Evolutionary conservation across 2,888 invertebrate genomes (phyloP).

Genomic region (Tetheella fluctuosa): DNA sequence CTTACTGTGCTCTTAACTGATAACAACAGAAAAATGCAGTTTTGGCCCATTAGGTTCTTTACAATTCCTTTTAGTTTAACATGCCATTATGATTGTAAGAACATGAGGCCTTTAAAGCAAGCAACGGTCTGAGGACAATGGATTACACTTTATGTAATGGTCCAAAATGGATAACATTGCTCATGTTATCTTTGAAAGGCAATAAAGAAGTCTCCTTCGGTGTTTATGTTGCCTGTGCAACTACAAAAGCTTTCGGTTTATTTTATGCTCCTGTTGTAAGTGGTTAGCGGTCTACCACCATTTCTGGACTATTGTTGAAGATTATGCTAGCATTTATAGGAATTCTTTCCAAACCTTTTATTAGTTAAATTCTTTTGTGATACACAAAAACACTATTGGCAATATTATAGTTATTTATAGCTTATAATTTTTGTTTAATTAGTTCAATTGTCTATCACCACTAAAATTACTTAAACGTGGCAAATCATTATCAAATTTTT

Average conservation of each 20-base stretch:
- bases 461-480: too few relatives aligned
- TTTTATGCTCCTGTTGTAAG: slow-evolving; percentile 6
- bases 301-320: not conserved
- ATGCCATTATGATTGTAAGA: slow-evolving; percentile 20
- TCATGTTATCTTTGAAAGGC: slow-evolving; percentile 67
- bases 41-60: not conserved
- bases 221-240: slow-evolving; percentile 67
- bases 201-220: slow-evolving; percentile 73
- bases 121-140: slow-evolving; percentile 59
- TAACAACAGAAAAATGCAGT: not conserved
- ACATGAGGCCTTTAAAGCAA: slow-evolving; percentile 19
- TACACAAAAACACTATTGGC: not conserved
- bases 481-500: too few relatives aligned
- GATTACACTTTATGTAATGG: slow-evolving; percentile 74
- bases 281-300: not conserved
- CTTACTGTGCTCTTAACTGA: not conserved
- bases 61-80: slow-evolving; percentile 4
- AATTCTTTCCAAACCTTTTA: not conserved
- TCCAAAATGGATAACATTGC: slow-evolving; percentile 65
- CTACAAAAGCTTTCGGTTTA: slow-evolving; percentile 34
- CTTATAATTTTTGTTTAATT: not conserved
- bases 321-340: not conserved
- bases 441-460: too few relatives aligned
- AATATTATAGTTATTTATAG: too few relatives aligned
- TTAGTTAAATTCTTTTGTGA: not conserved